These are phyloP conservation scores for Tricholauxania praeusta DNA, from an alignment of 2,888 invertebrate genomes.

Conservation along the genomic window DNA sequence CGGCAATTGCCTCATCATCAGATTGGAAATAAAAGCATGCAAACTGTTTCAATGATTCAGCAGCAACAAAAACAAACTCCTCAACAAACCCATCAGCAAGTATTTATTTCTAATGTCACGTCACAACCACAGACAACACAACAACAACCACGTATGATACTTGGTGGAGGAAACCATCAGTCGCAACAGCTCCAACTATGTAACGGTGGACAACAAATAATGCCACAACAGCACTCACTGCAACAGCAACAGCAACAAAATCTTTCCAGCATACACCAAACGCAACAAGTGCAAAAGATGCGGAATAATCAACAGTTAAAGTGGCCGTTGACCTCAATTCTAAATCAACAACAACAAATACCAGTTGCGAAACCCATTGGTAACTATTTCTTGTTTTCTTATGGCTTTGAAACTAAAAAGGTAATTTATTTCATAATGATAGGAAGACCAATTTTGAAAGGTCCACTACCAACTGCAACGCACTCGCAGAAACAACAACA, in stretches of 20 bases:
- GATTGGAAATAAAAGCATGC: slow-evolving; percentile 40
- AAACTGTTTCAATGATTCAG: slow-evolving; percentile 45
- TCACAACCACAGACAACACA: slow-evolving; percentile 47
- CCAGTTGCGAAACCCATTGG: slow-evolving; percentile 56
- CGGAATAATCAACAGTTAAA: slow-evolving; percentile 49
- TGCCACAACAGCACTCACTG: slow-evolving; percentile 44
- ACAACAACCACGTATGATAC: slow-evolving; percentile 63
- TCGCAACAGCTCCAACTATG: slow-evolving; percentile 45
- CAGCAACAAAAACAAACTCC: slow-evolving; percentile 40
- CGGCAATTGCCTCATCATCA: slow-evolving; percentile 40
- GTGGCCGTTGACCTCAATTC: slow-evolving; percentile 41
- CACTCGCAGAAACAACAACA: slow-evolving; percentile 17
- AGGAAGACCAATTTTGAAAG: slow-evolving; percentile 67
- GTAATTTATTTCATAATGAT: slow-evolving; percentile 11
- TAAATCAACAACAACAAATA: slow-evolving; percentile 45
- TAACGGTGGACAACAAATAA: slow-evolving; percentile 49
- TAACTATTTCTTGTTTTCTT: slow-evolving; percentile 35
- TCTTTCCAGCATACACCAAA: slow-evolving; percentile 43
- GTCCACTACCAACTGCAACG: slow-evolving; percentile 49
- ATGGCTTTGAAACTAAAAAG: not conserved
- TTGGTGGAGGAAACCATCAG: slow-evolving; percentile 57
- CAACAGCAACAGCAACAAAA: slow-evolving; percentile 45
- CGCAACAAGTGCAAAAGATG: slow-evolving; percentile 46
- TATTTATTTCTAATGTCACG: slow-evolving; percentile 32
- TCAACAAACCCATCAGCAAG: slow-evolving; percentile 45